A percentile compares a stretch with the other conserved stretches of the same genome.
Conservation (phyloP, 2,888 invertebrate genomes). For the Eristalis tenax region DNA sequence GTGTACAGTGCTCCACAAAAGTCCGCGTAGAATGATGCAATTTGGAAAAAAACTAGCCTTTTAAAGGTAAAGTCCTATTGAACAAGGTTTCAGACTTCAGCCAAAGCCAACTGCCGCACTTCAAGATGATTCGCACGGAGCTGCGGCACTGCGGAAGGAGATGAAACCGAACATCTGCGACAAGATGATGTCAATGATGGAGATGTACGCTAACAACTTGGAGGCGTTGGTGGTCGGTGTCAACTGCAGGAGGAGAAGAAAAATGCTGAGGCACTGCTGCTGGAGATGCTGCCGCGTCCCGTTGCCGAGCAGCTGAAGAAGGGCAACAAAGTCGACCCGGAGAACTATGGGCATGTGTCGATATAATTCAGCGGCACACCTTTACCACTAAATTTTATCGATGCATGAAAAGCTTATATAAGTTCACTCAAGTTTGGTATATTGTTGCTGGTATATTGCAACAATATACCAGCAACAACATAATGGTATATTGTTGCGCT, state of each 20-base stretch:
- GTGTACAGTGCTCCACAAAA: no score
- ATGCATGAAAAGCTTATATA: no score
- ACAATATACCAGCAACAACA: no score
- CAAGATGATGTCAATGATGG: conserved; percentile 99
- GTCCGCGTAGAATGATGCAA: no score
- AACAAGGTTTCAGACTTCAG: no score
- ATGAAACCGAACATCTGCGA: conserved; percentile 98
- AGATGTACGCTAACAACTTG: conserved; percentile 96
- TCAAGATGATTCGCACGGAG: conserved; percentile 89
- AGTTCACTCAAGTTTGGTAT: no score
- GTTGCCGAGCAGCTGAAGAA: conserved; percentile 95
- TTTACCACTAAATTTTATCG: no score
- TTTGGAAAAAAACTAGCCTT: no score
- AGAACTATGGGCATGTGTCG: conserved; percentile 92
- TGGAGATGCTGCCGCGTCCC: conserved; percentile 93
- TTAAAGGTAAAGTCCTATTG: no score
- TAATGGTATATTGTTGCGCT: no score
- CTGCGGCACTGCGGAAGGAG: conserved; percentile 91
- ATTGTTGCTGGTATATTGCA: no score
- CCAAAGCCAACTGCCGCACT: conserved; percentile 93
- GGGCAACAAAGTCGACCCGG: conserved; percentile 94
- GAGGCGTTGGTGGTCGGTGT: conserved; percentile 97
- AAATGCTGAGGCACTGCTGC: conserved; percentile 94
- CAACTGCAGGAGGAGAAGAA: conserved; percentile 97
- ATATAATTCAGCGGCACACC: conserved; percentile 98